These are phyloP conservation scores for Apantesis nais DNA, from an alignment of 2,888 invertebrate species.

Conservation along the genomic window DNA sequence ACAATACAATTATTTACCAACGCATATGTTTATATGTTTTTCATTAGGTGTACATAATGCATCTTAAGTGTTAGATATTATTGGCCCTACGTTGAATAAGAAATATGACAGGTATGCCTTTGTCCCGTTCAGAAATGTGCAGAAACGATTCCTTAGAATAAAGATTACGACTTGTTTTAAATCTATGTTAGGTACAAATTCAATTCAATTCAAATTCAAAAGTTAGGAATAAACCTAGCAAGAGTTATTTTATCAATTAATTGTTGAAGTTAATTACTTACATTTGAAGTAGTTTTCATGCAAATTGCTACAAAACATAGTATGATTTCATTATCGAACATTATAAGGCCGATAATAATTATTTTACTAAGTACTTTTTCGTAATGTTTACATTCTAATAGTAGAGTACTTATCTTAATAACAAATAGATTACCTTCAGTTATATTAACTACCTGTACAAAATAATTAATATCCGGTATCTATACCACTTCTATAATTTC, in stretches of 20 bases:
- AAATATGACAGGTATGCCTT: not conserved
- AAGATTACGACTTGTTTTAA: not conserved
- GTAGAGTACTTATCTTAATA: not conserved
- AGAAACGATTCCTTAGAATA: not conserved
- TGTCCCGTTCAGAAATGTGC: not conserved
- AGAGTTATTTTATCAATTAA: not conserved
- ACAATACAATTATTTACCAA: not conserved
- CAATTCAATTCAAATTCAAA: no score
- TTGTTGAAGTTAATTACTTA: not conserved
- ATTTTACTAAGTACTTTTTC: not conserved
- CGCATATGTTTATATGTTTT: not conserved
- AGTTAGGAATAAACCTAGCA: no score
- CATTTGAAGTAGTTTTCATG: not conserved
- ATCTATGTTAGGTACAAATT: no score
- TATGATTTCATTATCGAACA: not conserved
- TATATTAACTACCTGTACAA: not conserved
- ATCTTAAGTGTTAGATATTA: not conserved
- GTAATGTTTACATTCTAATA: not conserved
- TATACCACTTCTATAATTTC: not conserved
- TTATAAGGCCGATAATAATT: not conserved
- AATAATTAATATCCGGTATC: not conserved
- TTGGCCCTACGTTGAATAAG: not conserved
- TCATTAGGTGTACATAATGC: not conserved
- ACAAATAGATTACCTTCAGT: slow-evolving; percentile 1
- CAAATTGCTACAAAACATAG: not conserved